Evolutionary conservation across 2,113 vertebrate genomes (phyloP), one percentile per base, ranked within the genome.

Genomic region (Elaphurus davidianus): DNA sequence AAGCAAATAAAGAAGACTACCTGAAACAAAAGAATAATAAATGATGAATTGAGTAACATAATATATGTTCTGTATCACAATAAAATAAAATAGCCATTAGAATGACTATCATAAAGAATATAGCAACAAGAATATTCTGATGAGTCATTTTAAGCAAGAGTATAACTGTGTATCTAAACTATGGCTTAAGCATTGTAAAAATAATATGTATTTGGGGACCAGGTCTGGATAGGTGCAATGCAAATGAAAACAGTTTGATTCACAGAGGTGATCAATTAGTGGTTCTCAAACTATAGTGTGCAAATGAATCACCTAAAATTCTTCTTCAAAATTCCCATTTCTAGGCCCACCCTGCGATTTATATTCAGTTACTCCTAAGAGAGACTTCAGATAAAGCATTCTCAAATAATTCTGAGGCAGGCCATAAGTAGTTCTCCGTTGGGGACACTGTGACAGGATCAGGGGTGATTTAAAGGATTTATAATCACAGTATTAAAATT

Each of bases 41-140:
- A 79, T 88, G 62, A 96, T 96, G 92, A 87, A 94, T 54, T 54
- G 36, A 79, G 43, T 91, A 87, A 57, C 57, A 59, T 59, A 91
- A 54, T 85, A 54, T 85, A 64, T 76, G 25, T 11, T 81, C 16
- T 62, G 16, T 87, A 88, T 85, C 85, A 94, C 17, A 94, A 59
- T 95, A 96, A 96, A 93, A 86, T 96, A 94, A 95, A 81, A 45
- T 79, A 62, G 45, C 10, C 57, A 94, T 87, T 96, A 97, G 74
- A 95, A 87, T 62, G 71, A 87, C 45, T 97, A 45, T 92, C 87
- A 85, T 81, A 91, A 94, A 90, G 67, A 64, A 62, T 87, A 8
- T 64, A 97, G 40, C 14, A 55, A 84, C 7, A 82, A 55, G 52
- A 93, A 82, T 33, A 87, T 84, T 87, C 33, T 74, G 76, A 87